Percentiles rank a stretch among this genome's conserved stretches.
Evolutionary conservation across 2,113 vertebrate genomes (phyloP).

Genomic region (Oncorhynchus kisutch): DNA sequence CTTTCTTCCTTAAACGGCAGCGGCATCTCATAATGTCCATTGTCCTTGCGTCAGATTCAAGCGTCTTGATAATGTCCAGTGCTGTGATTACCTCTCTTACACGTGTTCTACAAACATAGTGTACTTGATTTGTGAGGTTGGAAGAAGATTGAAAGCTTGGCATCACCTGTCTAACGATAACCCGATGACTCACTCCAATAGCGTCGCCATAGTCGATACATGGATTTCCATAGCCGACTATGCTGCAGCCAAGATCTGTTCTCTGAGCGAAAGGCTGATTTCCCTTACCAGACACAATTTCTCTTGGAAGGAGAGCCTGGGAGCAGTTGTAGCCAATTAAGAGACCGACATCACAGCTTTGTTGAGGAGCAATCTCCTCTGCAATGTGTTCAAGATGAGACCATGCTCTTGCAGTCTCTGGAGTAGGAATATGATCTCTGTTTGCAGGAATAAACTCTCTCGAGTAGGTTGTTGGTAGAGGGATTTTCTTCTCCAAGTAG

Average conservation of each 20-base stretch:
- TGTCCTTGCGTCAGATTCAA: background rate
- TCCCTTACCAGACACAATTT: conserved; percentile 11
- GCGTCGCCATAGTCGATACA: background rate
- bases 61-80: background rate
- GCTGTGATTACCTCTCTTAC: background rate
- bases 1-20: background rate
- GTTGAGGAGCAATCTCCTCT: too few relatives aligned
- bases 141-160: background rate
- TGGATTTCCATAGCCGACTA: conserved; percentile 4
- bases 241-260: conserved; percentile 22
- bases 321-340: too few relatives aligned
- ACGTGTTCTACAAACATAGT: background rate
- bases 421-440: too few relatives aligned
- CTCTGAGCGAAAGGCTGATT: conserved; percentile 4
- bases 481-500: too few relatives aligned
- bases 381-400: too few relatives aligned
- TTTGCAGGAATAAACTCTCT: too few relatives aligned
- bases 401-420: too few relatives aligned
- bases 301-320: too few relatives aligned
- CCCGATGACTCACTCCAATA: conserved; percentile 1
- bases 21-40: background rate
- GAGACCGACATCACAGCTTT: too few relatives aligned
- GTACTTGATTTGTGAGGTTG: background rate
- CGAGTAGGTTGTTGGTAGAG: too few relatives aligned
- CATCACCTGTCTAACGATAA: too few relatives aligned